phyloP scores from a whole-genome alignment of 2,113 vertebrate species.

The Seriola quinqueradiata region DNA sequence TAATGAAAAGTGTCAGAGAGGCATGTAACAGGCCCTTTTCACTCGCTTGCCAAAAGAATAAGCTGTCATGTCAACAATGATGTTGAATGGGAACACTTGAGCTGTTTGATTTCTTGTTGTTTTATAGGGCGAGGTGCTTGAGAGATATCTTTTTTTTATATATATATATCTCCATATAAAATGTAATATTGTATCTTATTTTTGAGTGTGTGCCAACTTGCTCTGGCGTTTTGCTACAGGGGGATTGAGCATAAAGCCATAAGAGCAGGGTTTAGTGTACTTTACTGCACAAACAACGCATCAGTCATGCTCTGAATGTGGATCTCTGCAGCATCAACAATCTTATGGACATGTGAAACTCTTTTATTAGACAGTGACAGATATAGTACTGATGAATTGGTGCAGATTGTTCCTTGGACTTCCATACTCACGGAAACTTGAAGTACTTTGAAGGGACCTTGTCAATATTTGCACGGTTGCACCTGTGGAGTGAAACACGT shows the following conservation, averaged over 20 bases:
- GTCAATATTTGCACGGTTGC: conserved; percentile 25
- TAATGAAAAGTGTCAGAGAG: conserved; percentile 89
- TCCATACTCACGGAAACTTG: background rate
- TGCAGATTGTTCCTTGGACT: conserved; percentile 13
- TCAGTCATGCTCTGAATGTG: conserved; percentile 53
- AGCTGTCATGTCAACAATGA: conserved; percentile 79
- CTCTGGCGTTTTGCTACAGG: conserved; percentile 60
- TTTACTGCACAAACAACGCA: conserved; percentile 58
- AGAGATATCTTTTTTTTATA: conserved; percentile 28
- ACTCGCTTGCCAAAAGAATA: conserved; percentile 80
- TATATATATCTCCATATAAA: conserved; percentile 32
- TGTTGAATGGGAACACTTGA: conserved; percentile 67
- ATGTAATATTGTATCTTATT: conserved; percentile 58
- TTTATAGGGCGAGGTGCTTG: conserved; percentile 66
- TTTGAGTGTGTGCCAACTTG: conserved; percentile 66
- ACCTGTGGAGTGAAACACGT: conserved; percentile 14
- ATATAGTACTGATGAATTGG: conserved; percentile 10
- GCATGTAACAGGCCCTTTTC: conserved; percentile 86
- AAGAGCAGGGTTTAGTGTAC: conserved; percentile 30
- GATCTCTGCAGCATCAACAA: conserved; percentile 18
- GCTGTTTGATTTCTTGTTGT: conserved; percentile 73
- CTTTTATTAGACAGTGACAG: conserved; percentile 38
- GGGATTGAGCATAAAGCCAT: conserved; percentile 41
- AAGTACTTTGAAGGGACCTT: conserved; percentile 10
- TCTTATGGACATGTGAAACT: conserved; percentile 17